These are phyloP conservation scores for Yponomeuta plumbellus DNA, from an alignment of 2,888 invertebrate genomes.

Conservation along the genomic window DNA sequence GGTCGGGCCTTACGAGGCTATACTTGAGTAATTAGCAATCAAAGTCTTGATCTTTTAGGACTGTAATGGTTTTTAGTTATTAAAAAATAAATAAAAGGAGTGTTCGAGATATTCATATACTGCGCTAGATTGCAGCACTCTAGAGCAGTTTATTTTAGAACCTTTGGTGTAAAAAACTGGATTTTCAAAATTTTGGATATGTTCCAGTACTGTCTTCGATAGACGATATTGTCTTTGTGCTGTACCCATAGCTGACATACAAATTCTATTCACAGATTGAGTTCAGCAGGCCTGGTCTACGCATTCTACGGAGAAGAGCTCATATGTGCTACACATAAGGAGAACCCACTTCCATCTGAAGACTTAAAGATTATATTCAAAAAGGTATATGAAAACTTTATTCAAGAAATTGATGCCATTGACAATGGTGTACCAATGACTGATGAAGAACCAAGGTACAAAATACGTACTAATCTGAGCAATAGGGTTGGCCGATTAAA, in stretches of 20 bases:
- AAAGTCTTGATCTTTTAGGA: too few species aligned
- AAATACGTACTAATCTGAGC: constrained; percentile 87
- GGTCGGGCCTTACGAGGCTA: too few species aligned
- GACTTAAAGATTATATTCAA: constrained; percentile 78
- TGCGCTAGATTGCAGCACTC: too few species aligned
- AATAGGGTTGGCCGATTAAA: constrained; percentile 86
- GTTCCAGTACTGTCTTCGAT: too few species aligned
- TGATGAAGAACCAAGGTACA: constrained; percentile 83
- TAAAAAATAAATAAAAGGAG: too few species aligned
- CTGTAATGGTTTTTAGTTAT: too few species aligned
- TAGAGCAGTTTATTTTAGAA: too few species aligned
- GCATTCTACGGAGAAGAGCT: constrained; percentile 91
- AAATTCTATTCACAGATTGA: constrained; percentile 79
- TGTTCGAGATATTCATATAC: too few species aligned
- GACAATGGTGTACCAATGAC: constrained; percentile 96
- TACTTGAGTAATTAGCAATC: too few species aligned
- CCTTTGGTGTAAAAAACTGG: too few species aligned
- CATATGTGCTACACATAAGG: constrained; percentile 74
- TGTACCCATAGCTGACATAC: not conserved
- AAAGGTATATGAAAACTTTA: constrained; percentile 89
- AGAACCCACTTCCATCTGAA: constrained; percentile 53
- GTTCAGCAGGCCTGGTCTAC: constrained; percentile 96
- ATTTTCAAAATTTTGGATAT: too few species aligned
- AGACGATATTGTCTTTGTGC: too few species aligned
- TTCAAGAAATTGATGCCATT: constrained; percentile 96